These are phyloP conservation scores for Drosophila eugracilis DNA, from an alignment of 1,140 invertebrate genomes.

Conservation along the genomic window DNA sequence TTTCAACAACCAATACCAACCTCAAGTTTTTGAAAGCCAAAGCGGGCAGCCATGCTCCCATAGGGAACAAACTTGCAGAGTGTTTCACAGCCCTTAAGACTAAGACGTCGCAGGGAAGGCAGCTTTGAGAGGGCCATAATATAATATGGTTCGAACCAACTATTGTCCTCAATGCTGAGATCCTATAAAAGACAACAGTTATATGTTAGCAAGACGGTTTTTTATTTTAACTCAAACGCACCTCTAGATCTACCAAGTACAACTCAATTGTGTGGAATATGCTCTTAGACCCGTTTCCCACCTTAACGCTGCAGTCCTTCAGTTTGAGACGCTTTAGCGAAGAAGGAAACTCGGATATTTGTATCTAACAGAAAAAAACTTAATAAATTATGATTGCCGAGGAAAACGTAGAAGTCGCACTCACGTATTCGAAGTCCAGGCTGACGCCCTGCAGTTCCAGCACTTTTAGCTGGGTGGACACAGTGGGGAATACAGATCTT, in stretches of 20 bases:
- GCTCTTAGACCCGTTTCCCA: conserved; percentile 85
- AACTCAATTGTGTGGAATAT: conserved; percentile 87
- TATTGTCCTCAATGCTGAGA: conserved; percentile 88
- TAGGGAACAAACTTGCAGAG: conserved; percentile 91
- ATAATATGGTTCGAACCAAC: conserved; percentile 90
- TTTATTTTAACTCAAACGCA: conserved; percentile 40
- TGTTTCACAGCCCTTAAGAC: conserved; percentile 87
- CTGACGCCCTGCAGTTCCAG: conserved; percentile 86
- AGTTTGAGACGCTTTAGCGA: conserved; percentile 86
- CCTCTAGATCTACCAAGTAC: conserved; percentile 86
- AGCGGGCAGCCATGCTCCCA: conserved; percentile 89
- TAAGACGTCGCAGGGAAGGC: conserved; percentile 86
- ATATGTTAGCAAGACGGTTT: too few relatives aligned
- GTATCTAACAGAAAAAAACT: conserved; percentile 75
- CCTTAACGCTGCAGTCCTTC: conserved; percentile 86
- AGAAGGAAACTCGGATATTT: conserved; percentile 86
- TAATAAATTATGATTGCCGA: neutral
- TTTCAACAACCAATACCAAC: conserved; percentile 73
- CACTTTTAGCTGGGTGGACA: conserved; percentile 83
- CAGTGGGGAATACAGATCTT: conserved; percentile 72
- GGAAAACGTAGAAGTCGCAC: neutral
- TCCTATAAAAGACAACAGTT: conserved; percentile 84
- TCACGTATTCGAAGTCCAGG: conserved; percentile 85
- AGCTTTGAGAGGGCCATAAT: conserved; percentile 90
- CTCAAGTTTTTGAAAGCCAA: conserved; percentile 89